Conservation (phyloP, 2,888 invertebrate genomes). For the Anthrax anthrax region DNA sequence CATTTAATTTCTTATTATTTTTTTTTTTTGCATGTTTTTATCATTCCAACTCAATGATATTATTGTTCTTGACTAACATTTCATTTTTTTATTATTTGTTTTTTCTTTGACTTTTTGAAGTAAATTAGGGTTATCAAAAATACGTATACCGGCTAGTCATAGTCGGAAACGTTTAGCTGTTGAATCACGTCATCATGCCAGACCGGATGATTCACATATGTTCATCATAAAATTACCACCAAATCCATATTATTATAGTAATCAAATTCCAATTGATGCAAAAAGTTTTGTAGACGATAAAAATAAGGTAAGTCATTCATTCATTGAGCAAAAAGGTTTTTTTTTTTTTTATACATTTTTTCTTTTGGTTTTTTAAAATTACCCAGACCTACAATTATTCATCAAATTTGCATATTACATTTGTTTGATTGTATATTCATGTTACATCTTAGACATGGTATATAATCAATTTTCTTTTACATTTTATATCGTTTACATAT, state of each 20-base stretch:
- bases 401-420: too few species aligned
- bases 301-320: slow-evolving; percentile 17
- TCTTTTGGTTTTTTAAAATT: too few species aligned
- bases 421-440: too few species aligned
- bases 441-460: too few species aligned
- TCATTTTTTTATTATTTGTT: slow-evolving; percentile 35
- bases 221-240: slow-evolving; percentile 75
- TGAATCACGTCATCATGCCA: slow-evolving; percentile 53
- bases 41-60: too few species aligned
- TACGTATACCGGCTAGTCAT: slow-evolving; percentile 61
- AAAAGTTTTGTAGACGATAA: slow-evolving; percentile 31
- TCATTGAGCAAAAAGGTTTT: too few species aligned
- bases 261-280: slow-evolving; percentile 45
- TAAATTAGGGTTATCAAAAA: slow-evolving; percentile 58
- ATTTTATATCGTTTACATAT: too few species aligned
- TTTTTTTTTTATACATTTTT: too few species aligned
- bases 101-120: slow-evolving; percentile 25
- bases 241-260: slow-evolving; percentile 66
- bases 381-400: too few species aligned
- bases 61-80: neutral
- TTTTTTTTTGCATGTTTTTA: too few species aligned
- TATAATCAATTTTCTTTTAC: too few species aligned
- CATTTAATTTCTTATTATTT: too few species aligned
- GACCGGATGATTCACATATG: slow-evolving; percentile 68
- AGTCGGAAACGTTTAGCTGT: slow-evolving; percentile 67